phyloP scores from a whole-genome alignment of 2,113 vertebrate genomes.

The Noturus placidus region DNA sequence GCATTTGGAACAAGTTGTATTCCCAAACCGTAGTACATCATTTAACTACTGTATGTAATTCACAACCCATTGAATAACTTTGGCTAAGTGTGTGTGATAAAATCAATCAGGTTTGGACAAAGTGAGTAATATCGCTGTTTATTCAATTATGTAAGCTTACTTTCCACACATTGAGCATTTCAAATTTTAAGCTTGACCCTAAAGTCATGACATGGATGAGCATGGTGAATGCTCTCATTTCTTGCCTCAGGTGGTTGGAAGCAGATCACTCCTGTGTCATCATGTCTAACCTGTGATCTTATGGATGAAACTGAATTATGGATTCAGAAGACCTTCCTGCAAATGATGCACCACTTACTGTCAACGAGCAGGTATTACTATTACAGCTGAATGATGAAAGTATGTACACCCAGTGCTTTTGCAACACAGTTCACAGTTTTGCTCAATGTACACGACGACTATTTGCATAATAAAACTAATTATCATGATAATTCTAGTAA shows the following conservation, averaged over 20 bases:
- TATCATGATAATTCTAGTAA: background rate
- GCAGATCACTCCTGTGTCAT: slow-evolving; percentile 59
- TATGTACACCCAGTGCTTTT: background rate
- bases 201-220: background rate
- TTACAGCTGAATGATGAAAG: background rate
- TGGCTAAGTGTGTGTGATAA: background rate
- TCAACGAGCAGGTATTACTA: slow-evolving; percentile 89
- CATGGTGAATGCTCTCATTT: slow-evolving; percentile 12
- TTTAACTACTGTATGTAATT: background rate
- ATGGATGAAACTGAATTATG: slow-evolving; percentile 72
- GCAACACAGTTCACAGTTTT: background rate
- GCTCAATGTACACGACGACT: background rate
- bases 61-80: background rate
- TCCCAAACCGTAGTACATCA: background rate
- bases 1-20: background rate
- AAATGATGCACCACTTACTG: slow-evolving; percentile 81
- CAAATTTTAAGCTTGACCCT: background rate
- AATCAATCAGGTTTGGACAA: background rate
- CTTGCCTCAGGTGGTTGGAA: slow-evolving; percentile 35
- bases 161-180: background rate
- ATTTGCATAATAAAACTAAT: background rate
- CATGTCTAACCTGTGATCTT: slow-evolving; percentile 72
- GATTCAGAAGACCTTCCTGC: slow-evolving; percentile 78
- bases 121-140: background rate
- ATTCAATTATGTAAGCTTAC: background rate